These are phyloP conservation scores for Ceuthmochares aereus DNA, from an alignment of 2,113 vertebrate genomes.

Conservation along the genomic window DNA sequence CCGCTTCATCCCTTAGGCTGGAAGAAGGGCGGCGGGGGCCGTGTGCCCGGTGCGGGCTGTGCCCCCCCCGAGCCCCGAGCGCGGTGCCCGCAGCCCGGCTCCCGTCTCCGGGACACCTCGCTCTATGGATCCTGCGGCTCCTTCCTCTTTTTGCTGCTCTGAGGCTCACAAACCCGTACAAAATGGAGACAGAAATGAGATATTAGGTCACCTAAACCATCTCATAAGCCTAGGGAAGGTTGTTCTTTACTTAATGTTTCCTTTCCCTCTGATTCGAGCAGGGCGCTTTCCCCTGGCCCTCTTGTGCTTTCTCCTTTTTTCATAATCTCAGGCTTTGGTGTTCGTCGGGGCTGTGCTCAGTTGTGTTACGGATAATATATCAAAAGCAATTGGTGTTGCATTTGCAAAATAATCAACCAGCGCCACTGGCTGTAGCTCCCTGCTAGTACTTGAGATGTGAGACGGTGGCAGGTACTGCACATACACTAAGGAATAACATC, in stretches of 20 bases:
- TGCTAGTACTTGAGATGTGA: not conserved
- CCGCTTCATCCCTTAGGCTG: not conserved
- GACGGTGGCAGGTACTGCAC: not conserved
- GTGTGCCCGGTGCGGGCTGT: not conserved
- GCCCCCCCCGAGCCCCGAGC: no score
- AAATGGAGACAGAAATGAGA: not conserved
- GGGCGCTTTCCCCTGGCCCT: not conserved
- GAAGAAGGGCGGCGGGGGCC: not conserved
- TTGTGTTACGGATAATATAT: not conserved
- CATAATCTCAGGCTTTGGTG: not conserved
- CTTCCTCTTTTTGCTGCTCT: not conserved
- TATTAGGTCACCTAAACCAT: not conserved
- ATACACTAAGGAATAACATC: not conserved
- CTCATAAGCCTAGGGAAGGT: not conserved
- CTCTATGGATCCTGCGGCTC: not conserved
- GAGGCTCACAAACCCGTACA: not conserved
- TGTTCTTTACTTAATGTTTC: not conserved
- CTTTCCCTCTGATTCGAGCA: not conserved
- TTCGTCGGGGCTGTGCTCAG: not conserved
- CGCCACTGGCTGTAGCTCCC: not conserved
- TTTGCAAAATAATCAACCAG: not conserved
- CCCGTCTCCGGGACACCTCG: accelerated
- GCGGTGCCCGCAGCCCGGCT: not conserved
- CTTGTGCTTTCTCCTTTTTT: not conserved
- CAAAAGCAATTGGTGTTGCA: not conserved